Evolutionary conservation across 2,888 invertebrate species (phyloP), one percentile per base, ranked within the genome.

Genomic region (Magallana nippona): DNA sequence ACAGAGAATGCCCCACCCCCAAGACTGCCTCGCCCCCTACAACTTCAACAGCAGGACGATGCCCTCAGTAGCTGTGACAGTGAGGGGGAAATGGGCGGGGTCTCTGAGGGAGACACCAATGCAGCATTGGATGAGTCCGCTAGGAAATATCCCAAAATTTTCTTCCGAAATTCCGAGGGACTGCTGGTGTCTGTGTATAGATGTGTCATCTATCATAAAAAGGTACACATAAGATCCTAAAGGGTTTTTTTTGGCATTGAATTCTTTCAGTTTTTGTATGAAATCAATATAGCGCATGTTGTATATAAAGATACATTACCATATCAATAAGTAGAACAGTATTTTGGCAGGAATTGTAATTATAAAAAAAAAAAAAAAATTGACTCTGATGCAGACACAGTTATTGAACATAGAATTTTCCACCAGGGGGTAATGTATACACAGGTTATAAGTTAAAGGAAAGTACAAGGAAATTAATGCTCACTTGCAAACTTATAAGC

Each of bases 131-230:
- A 88, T 19, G 90, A 89, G 27, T 83, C 85, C 10, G 88, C 89
- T 3, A 86, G 90, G 79, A 90, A 89, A 82, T 86, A 90, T 78
- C 96, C 97, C 27, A 96, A 97, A 93, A 95, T 97, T 0, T 97
- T 96, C 93, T 96, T 97, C 90, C 96, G 96, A 88, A 97, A 96
- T 91, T 94, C 95, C 0, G 94, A 95, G 2, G 96, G 96, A 0
- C 95, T 96, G 89, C 96, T 97, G 85, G 95, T 97, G 91, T 97
- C 97, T 78, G 94, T 97, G 78, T 97, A 97, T 92, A 95, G 96
- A 90, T 96, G 96, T 91, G 94, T 97, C 83, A 93, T 97, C 80
- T 96, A 96, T 91, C 96, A 96, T 90, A 96, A 96, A 92, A 97
- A 93, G 91, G 94, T 94, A n/a, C n/a, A n/a, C n/a, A n/a, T n/a